Base-by-base conservation (phyloP, 2,888 invertebrate genomes). In the Cantharis lateralis region DNA sequence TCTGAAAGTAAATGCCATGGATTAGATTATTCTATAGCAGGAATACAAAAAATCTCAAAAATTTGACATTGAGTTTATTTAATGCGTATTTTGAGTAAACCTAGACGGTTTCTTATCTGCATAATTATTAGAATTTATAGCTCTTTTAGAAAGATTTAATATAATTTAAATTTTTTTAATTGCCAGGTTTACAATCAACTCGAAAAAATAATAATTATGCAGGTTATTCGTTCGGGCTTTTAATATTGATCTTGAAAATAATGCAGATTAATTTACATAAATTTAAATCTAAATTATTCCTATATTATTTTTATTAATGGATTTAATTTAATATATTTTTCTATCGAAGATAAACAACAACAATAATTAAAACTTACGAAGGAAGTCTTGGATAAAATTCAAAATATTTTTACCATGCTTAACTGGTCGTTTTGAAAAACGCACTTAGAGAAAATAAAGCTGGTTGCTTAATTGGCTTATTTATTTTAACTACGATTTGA, bases 1-100 rank as follows among this genome's bases (percentile, higher is more conserved):
- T 78, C 90, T 90, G 83, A 15, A 86, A 85, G 77, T 70, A 79
- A 75, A 78, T 5, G 75, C 62, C 62, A 75, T 72, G 74, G n/a
- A 13, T 68, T 62, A 24, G 15, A 28, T 16, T 70, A 70, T 2
- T 18, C 1, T 18, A 18, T 18, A 18, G 18, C 18, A n/a, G n/a
- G n/a, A n/a, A 18, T 20, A 20, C 3, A 5, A 0, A 20, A 20
- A 20, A 11, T 10, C 1, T 1, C 11, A 28, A 10, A 28, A 28
- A 28, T 28, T 28, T 13, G 3, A 13, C 3, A 3, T 11, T 28
- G 10, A 28, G 13, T 28, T 28, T 28, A 28, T 28, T 28, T 28
- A 11, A 28, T 28, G 11, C 2, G 28, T 3, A 11, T 28, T 28
- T 28, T 28, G 10, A 10, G 26, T 28, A 3, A 4, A 28, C 13